Base-by-base conservation (phyloP, 2,888 invertebrate genomes). In the Parnassius glacialis region DNA sequence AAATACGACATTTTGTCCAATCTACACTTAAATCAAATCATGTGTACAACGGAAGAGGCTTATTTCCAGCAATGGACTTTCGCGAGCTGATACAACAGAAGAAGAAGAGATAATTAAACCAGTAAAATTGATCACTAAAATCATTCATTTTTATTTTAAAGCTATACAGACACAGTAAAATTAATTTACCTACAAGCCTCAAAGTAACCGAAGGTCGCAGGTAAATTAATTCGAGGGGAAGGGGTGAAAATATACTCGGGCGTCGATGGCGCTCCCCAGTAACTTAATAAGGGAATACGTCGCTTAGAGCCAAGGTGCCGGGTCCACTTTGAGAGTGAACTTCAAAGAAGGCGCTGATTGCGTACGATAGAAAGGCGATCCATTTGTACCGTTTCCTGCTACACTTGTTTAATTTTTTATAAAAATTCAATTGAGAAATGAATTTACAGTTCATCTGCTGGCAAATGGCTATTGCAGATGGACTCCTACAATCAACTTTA, bases 171-270 rank as follows among this genome's bases (percentile, higher is more conserved):
- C n/a, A 12, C 16, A 25, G 13, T 55, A 47, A 53, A 57, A 57
- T 57, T 53, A n/a, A 57, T 53, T 62, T 61, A 57, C 52, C 56
- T 34, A 42, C 53, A 57, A 53, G 57, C 45, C 41, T 52, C 48
- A 52, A 53, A 57, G 52, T 62, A 62, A 48, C 2, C n/a, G 13
- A 48, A 51, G 45, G 56, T 34, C 13, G 53, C 34, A 48, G 45
- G 42, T 34, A 34, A 34, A 34, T 34, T 34, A 34, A 34, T 34
- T 34, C 7, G 34, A 52, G 56, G 41, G 20, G 56, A 52, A 52
- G 61, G 57, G 52, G 16, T 41, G 41, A 45, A 56, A 56, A 45
- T 56, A 43, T 12, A 45, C 25, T 12, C 20, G 7, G 58, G n/a
- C 44, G 20, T 50, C 43, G 41, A 43, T 52, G 41, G 16, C 52